Evolutionary conservation across 2,888 invertebrate species (phyloP).

Genomic region (Thumatha senex): DNA sequence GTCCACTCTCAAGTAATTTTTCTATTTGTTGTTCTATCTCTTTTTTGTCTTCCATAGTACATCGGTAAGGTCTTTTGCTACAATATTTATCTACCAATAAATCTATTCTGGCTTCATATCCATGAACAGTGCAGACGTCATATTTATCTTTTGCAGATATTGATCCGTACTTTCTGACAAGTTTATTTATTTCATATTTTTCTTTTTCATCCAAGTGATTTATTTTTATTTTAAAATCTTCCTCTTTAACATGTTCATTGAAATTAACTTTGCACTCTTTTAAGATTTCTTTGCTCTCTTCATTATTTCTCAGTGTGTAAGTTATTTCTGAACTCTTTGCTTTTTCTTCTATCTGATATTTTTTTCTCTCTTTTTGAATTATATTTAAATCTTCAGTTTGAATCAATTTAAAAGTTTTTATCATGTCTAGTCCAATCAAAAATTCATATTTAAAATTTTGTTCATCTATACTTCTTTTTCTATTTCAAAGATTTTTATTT

Average conservation of each 20-base stretch:
- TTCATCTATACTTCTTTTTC: slow-evolving; percentile 11
- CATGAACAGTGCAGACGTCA: slow-evolving; percentile 12
- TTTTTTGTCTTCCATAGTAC: slow-evolving; percentile 23
- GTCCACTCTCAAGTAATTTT: slow-evolving; percentile 19
- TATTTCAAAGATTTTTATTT: slow-evolving; percentile 1
- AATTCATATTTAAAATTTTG: background rate
- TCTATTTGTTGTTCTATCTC: slow-evolving; percentile 25
- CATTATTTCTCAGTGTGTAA: background rate
- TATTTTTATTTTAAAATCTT: background rate
- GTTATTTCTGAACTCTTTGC: background rate
- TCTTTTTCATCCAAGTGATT: background rate
- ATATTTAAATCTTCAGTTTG: background rate
- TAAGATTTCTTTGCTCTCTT: background rate
- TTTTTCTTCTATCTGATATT: too few species aligned
- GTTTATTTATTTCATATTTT: background rate
- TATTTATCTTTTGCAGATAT: slow-evolving; percentile 28
- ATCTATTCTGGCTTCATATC: slow-evolving; percentile 11
- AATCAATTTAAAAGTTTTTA: background rate
- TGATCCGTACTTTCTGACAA: background rate
- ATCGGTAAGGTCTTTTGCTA: slow-evolving; percentile 25
- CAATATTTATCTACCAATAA: slow-evolving; percentile 19
- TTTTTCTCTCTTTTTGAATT: background rate
- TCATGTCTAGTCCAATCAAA: background rate
- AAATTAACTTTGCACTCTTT: background rate
- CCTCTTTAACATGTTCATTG: background rate